phyloP scores from a whole-genome alignment of 2,888 invertebrate genomes.

The Hypomecis atomaria region DNA sequence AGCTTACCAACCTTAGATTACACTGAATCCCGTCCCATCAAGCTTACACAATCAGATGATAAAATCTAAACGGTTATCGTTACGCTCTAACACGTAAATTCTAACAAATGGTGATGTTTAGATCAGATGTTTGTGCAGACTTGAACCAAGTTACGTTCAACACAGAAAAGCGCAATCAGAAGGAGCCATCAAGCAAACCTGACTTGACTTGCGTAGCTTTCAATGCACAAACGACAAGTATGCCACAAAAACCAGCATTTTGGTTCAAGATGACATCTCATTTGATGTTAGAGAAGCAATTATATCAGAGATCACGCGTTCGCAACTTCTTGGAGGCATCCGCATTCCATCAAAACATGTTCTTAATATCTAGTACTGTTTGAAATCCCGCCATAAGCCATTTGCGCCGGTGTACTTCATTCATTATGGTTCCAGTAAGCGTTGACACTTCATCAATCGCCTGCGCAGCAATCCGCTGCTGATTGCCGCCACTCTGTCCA shows the following conservation, averaged over 20 bases:
- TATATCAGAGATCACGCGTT: conserved; percentile 55
- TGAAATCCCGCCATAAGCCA: conserved; percentile 60
- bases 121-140: conserved; percentile 3
- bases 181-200: conserved; percentile 2
- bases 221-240: neutral
- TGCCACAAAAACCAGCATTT: conserved; percentile 26
- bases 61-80: neutral
- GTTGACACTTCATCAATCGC: conserved; percentile 61
- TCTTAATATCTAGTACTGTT: conserved; percentile 64
- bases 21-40: conserved; percentile 3
- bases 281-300: conserved; percentile 34
- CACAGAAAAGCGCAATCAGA: conserved; percentile 15
- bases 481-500: conserved; percentile 53
- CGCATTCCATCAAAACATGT: conserved; percentile 78
- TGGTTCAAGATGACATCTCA: conserved; percentile 35
- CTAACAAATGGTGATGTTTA: neutral
- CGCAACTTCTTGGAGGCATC: conserved; percentile 70
- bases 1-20: conserved; percentile 1
- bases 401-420: conserved; percentile 73
- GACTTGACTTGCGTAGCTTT: conserved; percentile 1
- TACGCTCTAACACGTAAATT: neutral
- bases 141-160: neutral
- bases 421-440: conserved; percentile 75
- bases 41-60: conserved; percentile 11
- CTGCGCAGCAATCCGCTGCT: conserved; percentile 49